Evolutionary conservation across 1,140 invertebrate genomes (phyloP).

Genomic region (Polypedilum vanderplanki): DNA sequence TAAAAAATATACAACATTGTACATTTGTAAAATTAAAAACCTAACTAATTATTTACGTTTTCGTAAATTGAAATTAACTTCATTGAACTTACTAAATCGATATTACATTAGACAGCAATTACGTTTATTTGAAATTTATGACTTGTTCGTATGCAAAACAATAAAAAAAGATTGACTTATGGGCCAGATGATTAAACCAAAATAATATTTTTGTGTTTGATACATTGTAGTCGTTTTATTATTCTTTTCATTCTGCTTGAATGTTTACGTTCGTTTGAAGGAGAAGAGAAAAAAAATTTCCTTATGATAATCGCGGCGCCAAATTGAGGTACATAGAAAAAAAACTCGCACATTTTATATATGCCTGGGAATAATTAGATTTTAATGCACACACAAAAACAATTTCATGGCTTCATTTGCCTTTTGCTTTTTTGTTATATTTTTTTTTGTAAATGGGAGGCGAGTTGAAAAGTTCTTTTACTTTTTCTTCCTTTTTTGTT

Average conservation of each 20-base stretch:
- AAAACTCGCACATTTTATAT: no score
- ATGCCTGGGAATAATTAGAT: background rate
- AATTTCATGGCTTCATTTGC: background rate
- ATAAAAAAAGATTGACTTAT: background rate
- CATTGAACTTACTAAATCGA: background rate
- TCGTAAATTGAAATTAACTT: no score
- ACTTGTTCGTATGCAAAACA: background rate
- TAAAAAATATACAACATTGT: no score
- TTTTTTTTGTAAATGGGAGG: background rate
- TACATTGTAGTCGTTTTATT: background rate
- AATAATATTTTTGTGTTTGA: background rate
- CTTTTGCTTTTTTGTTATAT: background rate
- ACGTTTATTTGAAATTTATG: background rate
- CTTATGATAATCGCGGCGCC: background rate
- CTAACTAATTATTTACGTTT: no score
- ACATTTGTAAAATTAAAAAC: no score
- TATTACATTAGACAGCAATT: background rate
- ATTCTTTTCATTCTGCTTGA: no score
- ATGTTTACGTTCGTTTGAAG: background rate
- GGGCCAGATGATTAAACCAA: background rate
- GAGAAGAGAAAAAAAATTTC: background rate
- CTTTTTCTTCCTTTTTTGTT: background rate
- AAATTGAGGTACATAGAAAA: background rate
- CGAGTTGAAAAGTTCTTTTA: background rate
- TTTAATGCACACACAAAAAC: background rate